Evolutionary conservation across 2,113 vertebrate species (phyloP).

Genomic region (Cyanoderma ruficeps): DNA sequence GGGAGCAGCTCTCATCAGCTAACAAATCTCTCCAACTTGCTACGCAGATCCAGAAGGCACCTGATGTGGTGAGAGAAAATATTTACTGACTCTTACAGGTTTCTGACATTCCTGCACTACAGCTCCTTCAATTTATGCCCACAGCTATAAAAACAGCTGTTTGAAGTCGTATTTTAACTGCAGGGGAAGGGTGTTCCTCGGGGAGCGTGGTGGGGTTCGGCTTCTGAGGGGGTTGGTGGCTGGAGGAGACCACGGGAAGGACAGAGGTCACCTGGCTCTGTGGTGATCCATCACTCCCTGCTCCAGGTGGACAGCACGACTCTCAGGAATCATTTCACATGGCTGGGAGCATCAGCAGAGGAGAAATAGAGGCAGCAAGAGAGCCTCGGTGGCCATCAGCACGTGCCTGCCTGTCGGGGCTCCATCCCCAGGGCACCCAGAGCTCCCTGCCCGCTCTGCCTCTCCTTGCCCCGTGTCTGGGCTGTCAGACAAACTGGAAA

Average conservation of each 20-base stretch:
- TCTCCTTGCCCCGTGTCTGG: accelerated
- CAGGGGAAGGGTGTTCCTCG: neutral
- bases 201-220: neutral
- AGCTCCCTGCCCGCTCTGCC: neutral
- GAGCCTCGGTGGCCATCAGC: neutral
- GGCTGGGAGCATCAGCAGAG: neutral
- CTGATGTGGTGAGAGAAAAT: slow-evolving; percentile 87
- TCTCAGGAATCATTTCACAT: neutral
- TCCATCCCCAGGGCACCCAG: neutral
- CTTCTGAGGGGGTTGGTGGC: neutral
- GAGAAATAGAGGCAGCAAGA: neutral
- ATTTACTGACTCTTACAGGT: slow-evolving; percentile 35
- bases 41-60: slow-evolving; percentile 87
- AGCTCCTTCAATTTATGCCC: neutral
- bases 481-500: neutral
- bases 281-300: neutral
- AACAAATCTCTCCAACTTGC: slow-evolving; percentile 89
- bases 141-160: slow-evolving; percentile 17
- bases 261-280: neutral
- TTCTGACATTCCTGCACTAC: slow-evolving; percentile 2
- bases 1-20: slow-evolving; percentile 91
- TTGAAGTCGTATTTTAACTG: neutral
- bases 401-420: neutral
- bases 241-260: neutral
- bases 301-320: neutral